Evolutionary conservation across 2,888 invertebrate species (phyloP).

Genomic region (Peribatodes rhomboidaria): DNA sequence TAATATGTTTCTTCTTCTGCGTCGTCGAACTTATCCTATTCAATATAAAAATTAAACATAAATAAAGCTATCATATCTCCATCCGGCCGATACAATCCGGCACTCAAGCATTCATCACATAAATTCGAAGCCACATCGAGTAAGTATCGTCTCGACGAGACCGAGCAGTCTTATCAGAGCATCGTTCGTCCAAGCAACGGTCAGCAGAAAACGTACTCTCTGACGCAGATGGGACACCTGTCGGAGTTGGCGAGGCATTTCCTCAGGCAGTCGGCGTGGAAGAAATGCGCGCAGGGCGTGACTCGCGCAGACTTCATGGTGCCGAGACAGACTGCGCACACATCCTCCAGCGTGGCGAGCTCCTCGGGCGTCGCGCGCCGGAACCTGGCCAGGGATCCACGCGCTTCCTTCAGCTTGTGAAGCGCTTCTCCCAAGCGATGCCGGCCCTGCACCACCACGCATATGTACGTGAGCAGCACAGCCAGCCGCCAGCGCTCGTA

Average conservation of each 20-base stretch:
- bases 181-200: constrained; percentile 34
- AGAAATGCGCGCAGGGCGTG: constrained; percentile 93
- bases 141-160: constrained; percentile 43
- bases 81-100: constrained; percentile 2
- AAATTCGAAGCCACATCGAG: constrained; percentile 48
- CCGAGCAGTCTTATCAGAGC: constrained; percentile 69
- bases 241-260: constrained; percentile 90
- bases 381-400: constrained; percentile 87
- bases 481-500: constrained; percentile 87
- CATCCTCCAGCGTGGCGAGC: constrained; percentile 90
- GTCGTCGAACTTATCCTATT: constrained; percentile 18
- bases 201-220: constrained; percentile 87
- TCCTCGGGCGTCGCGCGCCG: constrained; percentile 89
- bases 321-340: constrained; percentile 92
- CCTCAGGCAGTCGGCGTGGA: constrained; percentile 92
- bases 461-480: constrained; percentile 87
- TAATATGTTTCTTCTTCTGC: constrained; percentile 6
- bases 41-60: constrained; percentile 32
- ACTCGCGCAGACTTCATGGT: constrained; percentile 90
- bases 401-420: constrained; percentile 85
- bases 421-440: constrained; percentile 87
- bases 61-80: constrained; percentile 32
- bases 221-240: constrained; percentile 92
- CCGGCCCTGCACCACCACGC: constrained; percentile 88
- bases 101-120: constrained; percentile 35